These are phyloP conservation scores for Hemibagrus guttatus DNA, from an alignment of 2,797 vertebrate species.

Conservation along the genomic window DNA sequence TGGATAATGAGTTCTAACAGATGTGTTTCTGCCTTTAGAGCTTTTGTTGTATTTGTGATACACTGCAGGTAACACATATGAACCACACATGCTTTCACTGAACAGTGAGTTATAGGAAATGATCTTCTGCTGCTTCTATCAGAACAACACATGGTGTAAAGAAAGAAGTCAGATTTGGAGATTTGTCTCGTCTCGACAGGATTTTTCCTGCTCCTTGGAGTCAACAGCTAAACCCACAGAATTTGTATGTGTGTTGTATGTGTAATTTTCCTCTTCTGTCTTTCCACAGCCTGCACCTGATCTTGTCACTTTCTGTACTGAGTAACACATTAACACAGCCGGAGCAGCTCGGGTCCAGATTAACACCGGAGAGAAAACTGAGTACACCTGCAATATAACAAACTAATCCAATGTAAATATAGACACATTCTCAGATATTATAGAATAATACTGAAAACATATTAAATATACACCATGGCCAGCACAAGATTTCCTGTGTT, in stretches of 20 bases:
- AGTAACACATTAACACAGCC: neutral
- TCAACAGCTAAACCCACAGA: neutral
- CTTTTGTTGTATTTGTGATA: neutral
- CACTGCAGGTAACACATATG: neutral
- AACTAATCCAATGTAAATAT: too few species aligned
- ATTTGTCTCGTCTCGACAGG: neutral
- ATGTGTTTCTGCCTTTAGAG: neutral
- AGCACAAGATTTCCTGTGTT: too few species aligned
- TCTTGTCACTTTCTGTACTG: neutral
- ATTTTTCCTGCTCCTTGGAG: neutral
- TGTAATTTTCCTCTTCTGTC: neutral
- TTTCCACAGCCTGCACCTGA: slow-evolving; percentile 2
- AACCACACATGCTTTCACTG: neutral
- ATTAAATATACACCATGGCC: too few species aligned
- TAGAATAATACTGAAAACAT: too few species aligned
- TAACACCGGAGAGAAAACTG: too few species aligned
- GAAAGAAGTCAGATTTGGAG: neutral
- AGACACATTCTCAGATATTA: too few species aligned
- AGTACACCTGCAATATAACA: too few species aligned
- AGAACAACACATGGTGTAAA: neutral
- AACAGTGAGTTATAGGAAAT: neutral
- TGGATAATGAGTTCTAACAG: neutral
- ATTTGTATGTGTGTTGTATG: neutral
- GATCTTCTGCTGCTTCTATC: neutral
- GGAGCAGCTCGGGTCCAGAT: too few species aligned